phyloP scores from a whole-genome alignment of 2,113 vertebrate species.

The Trochalopteron elliotii region DNA sequence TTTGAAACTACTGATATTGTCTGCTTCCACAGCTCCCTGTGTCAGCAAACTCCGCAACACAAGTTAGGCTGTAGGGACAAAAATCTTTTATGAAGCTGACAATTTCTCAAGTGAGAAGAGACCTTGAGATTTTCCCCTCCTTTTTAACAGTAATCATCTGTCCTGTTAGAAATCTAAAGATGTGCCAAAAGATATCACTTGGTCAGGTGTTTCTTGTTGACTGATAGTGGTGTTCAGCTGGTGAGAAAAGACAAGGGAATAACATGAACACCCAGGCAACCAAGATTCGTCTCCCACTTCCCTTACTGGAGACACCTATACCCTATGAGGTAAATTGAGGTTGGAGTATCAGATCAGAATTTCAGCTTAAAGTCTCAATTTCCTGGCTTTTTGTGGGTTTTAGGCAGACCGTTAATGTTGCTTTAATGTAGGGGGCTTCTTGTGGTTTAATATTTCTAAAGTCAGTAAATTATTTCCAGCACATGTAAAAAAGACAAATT shows the following conservation, averaged over 20 bases:
- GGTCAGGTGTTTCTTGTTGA: background rate
- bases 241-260: background rate
- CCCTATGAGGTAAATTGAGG: slow-evolving; percentile 24
- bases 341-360: slow-evolving; percentile 58
- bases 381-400: slow-evolving; percentile 74
- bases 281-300: background rate
- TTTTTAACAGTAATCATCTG: background rate
- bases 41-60: background rate
- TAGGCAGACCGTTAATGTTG: slow-evolving; percentile 69
- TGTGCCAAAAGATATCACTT: background rate
- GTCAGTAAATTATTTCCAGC: slow-evolving; percentile 82
- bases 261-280: background rate
- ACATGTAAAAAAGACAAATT: slow-evolving; percentile 79
- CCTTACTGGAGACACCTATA: background rate
- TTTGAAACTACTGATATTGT: background rate
- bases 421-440: slow-evolving; percentile 66
- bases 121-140: background rate
- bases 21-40: background rate
- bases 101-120: background rate
- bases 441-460: slow-evolving; percentile 81
- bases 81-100: background rate
- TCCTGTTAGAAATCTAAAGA: background rate
- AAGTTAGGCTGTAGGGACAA: background rate
- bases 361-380: slow-evolving; percentile 72
- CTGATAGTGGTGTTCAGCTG: background rate